Percentiles rank a stretch among this genome's conserved stretches.
These are phyloP conservation scores for Schizothorax lantsangensis DNA, from an alignment of 2,797 vertebrate species.

Conservation along the genomic window DNA sequence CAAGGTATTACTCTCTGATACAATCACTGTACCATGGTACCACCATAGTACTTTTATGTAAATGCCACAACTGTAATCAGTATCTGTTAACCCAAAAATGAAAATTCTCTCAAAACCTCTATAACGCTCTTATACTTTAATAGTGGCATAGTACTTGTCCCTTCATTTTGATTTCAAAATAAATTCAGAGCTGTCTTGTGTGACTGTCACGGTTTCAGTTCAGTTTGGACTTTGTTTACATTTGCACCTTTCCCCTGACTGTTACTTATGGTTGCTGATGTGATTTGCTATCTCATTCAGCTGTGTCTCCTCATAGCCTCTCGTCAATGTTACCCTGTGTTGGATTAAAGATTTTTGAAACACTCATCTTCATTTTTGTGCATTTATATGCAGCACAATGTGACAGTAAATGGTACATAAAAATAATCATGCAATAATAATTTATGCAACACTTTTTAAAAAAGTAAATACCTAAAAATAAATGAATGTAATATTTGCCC, in stretches of 20 bases:
- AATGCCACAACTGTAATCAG: background rate
- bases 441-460: background rate
- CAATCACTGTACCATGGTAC: background rate
- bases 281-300: too few species aligned
- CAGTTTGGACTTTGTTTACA: too few species aligned
- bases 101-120: background rate
- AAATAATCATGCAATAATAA: background rate
- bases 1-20: background rate
- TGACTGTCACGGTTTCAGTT: background rate
- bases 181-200: background rate
- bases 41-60: background rate
- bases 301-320: too few species aligned
- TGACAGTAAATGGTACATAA: background rate
- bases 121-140: background rate
- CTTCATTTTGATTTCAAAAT: conserved; percentile 2
- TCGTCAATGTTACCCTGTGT: too few species aligned
- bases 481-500: background rate
- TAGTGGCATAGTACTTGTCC: background rate
- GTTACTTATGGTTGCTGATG: too few species aligned
- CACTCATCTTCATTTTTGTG: too few species aligned
- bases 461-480: background rate
- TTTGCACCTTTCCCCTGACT: too few species aligned
- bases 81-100: background rate
- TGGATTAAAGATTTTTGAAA: too few species aligned
- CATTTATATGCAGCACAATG: too few species aligned